These are phyloP conservation scores for Dermolepida albohirtum DNA, from an alignment of 2,888 invertebrate species.

Conservation along the genomic window DNA sequence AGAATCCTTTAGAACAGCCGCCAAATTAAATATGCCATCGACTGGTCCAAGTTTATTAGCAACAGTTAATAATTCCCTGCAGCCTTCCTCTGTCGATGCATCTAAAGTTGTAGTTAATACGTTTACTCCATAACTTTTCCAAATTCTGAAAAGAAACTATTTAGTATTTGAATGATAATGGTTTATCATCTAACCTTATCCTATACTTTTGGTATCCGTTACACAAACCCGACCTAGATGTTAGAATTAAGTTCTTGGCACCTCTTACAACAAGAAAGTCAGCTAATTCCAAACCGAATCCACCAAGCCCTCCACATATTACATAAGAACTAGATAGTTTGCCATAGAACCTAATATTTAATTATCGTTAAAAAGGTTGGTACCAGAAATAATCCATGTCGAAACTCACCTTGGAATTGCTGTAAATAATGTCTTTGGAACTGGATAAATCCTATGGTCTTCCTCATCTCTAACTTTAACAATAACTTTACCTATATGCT, in stretches of 20 bases:
- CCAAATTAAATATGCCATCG: constrained; percentile 91
- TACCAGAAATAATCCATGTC: no score
- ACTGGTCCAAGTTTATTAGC: constrained; percentile 76
- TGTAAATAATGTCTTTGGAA: constrained; percentile 25
- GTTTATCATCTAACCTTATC: constrained; percentile 68
- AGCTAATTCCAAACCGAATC: constrained; percentile 33
- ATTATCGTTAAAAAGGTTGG: no score
- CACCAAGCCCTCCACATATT: constrained; percentile 69
- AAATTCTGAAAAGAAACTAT: constrained; percentile 66
- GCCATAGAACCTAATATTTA: constrained; percentile 45
- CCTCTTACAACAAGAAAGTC: constrained; percentile 73
- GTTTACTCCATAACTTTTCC: constrained; percentile 77
- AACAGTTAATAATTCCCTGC: constrained; percentile 74
- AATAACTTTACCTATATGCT: constrained; percentile 83
- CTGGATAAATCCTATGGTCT: not conserved
- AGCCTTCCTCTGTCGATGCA: constrained; percentile 77
- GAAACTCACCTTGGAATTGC: constrained; percentile 27
- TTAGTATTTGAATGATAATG: not conserved
- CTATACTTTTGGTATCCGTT: constrained; percentile 86
- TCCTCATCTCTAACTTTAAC: constrained; percentile 60
- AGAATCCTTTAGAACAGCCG: constrained; percentile 82
- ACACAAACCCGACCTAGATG: constrained; percentile 82
- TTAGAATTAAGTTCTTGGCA: constrained; percentile 81
- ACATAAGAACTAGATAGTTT: constrained; percentile 55
- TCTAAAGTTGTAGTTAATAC: constrained; percentile 78